These are phyloP conservation scores for Mystacides longicornis DNA, from an alignment of 2,888 invertebrate species.

Conservation along the genomic window DNA sequence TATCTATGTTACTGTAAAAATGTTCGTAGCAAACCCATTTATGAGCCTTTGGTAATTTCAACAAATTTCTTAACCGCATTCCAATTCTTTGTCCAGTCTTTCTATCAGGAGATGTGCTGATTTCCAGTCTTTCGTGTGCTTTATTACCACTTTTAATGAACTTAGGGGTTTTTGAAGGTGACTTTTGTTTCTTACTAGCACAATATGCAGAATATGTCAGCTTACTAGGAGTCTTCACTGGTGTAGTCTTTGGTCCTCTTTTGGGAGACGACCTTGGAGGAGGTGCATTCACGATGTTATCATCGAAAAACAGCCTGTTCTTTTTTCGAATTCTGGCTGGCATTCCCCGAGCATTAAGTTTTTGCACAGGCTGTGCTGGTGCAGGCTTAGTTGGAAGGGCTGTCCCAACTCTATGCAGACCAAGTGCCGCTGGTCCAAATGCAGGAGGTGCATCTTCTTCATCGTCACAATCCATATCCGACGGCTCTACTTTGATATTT, in stretches of 20 bases:
- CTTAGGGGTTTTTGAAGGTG: constrained; percentile 48
- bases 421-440: constrained; percentile 72
- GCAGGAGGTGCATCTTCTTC: constrained; percentile 63
- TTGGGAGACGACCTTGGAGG: constrained; percentile 68
- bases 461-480: constrained; percentile 57
- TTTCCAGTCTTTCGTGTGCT: constrained; percentile 30
- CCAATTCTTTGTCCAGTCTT: constrained; percentile 87
- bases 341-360: constrained; percentile 80
- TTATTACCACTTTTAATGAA: constrained; percentile 32
- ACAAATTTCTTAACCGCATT: constrained; percentile 78
- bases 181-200: constrained; percentile 46
- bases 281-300: constrained; percentile 76
- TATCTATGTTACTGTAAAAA: constrained; percentile 98
- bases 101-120: constrained; percentile 58
- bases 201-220: constrained; percentile 41
- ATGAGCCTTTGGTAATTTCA: constrained; percentile 96
- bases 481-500: constrained; percentile 50
- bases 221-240: constrained; percentile 35
- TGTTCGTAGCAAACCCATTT: constrained; percentile 99
- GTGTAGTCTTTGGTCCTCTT: constrained; percentile 53
- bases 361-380: constrained; percentile 65
- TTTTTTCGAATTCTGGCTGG: constrained; percentile 85
- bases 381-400: constrained; percentile 63
- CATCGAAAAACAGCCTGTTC: constrained; percentile 83
- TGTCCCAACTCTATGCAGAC: constrained; percentile 74